Percentiles rank a stretch among this genome's conserved stretches.
These are phyloP conservation scores for Vanessa tameamea DNA, from an alignment of 1,140 invertebrate species.

Conservation along the genomic window DNA sequence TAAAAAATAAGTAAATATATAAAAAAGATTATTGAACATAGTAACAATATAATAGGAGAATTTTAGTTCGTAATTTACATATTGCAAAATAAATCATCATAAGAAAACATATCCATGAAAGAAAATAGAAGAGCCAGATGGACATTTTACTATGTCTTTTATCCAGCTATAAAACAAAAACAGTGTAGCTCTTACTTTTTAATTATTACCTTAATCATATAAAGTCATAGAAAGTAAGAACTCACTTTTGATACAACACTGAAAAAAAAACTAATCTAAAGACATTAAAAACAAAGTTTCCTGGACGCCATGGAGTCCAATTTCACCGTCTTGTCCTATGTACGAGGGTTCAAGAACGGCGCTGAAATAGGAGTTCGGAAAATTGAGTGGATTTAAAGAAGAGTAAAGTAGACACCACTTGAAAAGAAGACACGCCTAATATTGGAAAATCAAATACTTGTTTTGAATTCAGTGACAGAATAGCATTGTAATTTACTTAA, in stretches of 20 bases:
- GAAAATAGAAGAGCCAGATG: constrained; percentile 35
- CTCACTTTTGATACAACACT: constrained; percentile 38
- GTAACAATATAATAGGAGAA: constrained; percentile 35
- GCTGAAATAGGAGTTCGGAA: constrained; percentile 31
- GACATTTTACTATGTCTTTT: constrained; percentile 47
- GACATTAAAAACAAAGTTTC: constrained; percentile 38
- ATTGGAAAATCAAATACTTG: background rate
- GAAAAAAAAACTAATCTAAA: constrained; percentile 46
- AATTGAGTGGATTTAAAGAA: background rate
- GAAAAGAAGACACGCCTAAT: background rate
- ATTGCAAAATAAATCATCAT: constrained; percentile 21
- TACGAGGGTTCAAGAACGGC: constrained; percentile 73
- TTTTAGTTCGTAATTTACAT: constrained; percentile 21
- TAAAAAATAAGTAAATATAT: constrained; percentile 32
- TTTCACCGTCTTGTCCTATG: constrained; percentile 73
- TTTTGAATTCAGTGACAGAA: no score
- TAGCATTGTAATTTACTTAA: no score
- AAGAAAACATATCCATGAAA: constrained; percentile 24
- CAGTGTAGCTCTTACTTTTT: constrained; percentile 20
- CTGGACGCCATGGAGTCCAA: constrained; percentile 53
- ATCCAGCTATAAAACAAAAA: constrained; percentile 28
- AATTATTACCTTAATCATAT: background rate
- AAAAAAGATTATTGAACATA: background rate
- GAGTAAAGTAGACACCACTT: constrained; percentile 13
- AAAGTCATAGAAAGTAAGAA: constrained; percentile 17